Evolutionary conservation across 1,140 invertebrate species (phyloP), one percentile per base, ranked within the genome.

Genomic region (Calycopis cecrops): DNA sequence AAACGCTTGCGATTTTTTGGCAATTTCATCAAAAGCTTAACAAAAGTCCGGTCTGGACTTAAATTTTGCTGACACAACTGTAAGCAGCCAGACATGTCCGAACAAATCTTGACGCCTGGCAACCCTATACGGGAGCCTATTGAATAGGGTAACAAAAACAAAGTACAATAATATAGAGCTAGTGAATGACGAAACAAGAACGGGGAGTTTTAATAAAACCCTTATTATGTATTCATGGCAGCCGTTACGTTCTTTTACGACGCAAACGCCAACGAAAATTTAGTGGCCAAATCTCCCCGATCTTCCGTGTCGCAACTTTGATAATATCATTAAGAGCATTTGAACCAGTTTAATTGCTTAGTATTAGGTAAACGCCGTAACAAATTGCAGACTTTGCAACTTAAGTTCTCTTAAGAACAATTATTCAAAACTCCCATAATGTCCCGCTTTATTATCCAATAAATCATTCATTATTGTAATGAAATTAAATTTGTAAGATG

Each of bases 141-240:
- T 9, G 14, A 44, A 44, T 44, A 17, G 40, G 40, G 40, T 44
- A 44, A 54, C 17, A 63, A 69, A 56, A 67, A 66, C 63, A 59
- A 60, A 55, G 44, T 55, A 60, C 61, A 73, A 69, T 72, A 44
- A 44, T 44, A 44, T 17, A 16, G 40, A 44, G n/a, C 40, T 17
- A n/a, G 35, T 37, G 17, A 44, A 44, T 17, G 62, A 64, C 76
- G 71, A 71, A 79, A 79, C 73, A 79, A 76, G 71, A 73, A 60
- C 74, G 71, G 72, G 71, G 73, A 76, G 79, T 79, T 80, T 85
- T 82, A 80, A 85, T 85, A 82, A 76, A 81, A 81, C 73, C 71
- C 73, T 76, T 77, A 79, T 82, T 85, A 82, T 76, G 70, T 79
- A 82, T 85, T 82, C 74, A 80, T 65, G 67, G 67, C 70, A 71